Conservation (phyloP, 2,113 vertebrate species). For the Actinemys pallida region DNA sequence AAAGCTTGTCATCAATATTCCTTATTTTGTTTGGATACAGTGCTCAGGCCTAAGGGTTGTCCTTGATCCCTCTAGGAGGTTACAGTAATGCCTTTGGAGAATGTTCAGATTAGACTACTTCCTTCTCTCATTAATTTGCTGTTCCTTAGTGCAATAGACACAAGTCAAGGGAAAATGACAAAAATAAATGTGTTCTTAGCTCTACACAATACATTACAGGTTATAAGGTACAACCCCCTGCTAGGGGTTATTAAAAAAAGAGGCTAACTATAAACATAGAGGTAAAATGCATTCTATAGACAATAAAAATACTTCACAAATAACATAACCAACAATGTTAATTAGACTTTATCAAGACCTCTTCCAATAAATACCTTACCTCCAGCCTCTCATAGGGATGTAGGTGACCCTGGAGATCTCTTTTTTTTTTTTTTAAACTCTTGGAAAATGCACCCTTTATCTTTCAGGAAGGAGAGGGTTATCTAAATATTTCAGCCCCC, state of each 20-base stretch:
- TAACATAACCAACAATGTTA: neutral
- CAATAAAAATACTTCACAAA: neutral
- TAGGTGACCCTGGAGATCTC: neutral
- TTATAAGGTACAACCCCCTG: neutral
- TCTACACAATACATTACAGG: neutral
- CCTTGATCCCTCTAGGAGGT: fast-evolving
- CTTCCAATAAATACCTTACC: neutral
- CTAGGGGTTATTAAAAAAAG: neutral
- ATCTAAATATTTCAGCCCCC: neutral
- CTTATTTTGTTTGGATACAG: fast-evolving
- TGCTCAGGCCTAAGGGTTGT: neutral
- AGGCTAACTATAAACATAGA: neutral
- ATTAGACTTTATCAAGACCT: neutral
- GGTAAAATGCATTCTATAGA: fast-evolving
- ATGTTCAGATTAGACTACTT: neutral
- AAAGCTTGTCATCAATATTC: neutral
- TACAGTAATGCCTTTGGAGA: neutral
- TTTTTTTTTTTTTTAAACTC: neutral
- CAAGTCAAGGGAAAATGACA: neutral
- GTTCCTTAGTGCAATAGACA: neutral
- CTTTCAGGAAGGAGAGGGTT: neutral
- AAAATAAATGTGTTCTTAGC: neutral
- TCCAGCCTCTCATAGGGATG: neutral
- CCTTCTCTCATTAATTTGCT: neutral
- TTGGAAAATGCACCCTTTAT: neutral